Evolutionary conservation across 2,888 invertebrate genomes (phyloP), one percentile per base, ranked within the genome.

Genomic region (Heliconius charithonia): DNA sequence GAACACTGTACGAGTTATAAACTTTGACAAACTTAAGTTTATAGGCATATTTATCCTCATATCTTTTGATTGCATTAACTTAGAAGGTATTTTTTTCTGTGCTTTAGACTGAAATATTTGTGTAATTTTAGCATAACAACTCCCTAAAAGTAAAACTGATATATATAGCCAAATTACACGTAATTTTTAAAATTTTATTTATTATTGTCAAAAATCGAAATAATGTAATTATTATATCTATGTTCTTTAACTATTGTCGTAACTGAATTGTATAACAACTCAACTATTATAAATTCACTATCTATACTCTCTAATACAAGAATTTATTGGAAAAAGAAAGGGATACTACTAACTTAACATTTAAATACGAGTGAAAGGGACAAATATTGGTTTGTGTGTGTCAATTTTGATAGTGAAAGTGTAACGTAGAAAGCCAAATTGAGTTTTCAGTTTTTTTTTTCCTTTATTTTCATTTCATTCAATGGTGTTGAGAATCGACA

Each of bases 401-500:
- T 69, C 13, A 56, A 78, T 75, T 79, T 75, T 75, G 75, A 82
- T 73, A 83, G 83, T 85, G 85, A 85, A 85, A 85, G 84, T 84
- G 73, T 79, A 80, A 72, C 63, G 79, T 84, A 85, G 85, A 85
- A 86, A 86, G 86, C 84, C 80, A 80, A 81, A 77, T 78, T 75
- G 51, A 51, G 41, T 69, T 80, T 69, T 77, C 41, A 69, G 67
- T 83, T 80, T 82, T 84, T 86, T n/a, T 87, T 87, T 84, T 84
- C 77, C 10, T 59, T 59, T n/a, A 81, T 77, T 75, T 75, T 80
- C 78, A 85, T 72, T 72, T 27, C 19, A 37, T 63, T 41, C 86
- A 88, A 87, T 84, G 74, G 84, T 80, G 82, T 84, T 79, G 83
- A 69, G 75, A 84, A 86, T 86, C 83, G 85, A 84, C 82, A 83